Percentiles rank a stretch among this genome's conserved stretches.
These are phyloP conservation scores for Arremon aurantiirostris DNA, from an alignment of 2,797 vertebrate species.

Conservation along the genomic window DNA sequence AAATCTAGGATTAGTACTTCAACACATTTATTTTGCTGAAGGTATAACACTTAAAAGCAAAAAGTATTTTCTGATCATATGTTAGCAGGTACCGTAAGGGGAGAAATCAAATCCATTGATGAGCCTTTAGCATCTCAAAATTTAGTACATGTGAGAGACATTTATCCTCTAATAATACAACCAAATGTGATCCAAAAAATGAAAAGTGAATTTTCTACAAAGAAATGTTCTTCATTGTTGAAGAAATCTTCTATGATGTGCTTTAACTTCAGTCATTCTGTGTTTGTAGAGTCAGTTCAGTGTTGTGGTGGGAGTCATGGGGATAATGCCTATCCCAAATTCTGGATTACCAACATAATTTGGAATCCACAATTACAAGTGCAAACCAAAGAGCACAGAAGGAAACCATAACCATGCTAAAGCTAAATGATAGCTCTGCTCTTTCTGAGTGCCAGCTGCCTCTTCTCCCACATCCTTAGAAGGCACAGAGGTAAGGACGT, in stretches of 20 bases:
- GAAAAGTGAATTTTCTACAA: background rate
- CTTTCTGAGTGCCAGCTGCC: background rate
- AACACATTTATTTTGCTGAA: slow-evolving; percentile 22
- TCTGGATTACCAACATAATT: background rate
- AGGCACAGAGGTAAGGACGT: background rate
- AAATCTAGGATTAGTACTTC: slow-evolving; percentile 4
- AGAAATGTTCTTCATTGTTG: background rate
- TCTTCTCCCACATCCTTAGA: background rate
- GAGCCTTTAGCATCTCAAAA: slow-evolving; percentile 39
- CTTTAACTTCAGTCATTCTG: background rate
- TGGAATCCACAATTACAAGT: background rate
- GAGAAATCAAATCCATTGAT: slow-evolving; percentile 48
- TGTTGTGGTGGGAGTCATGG: background rate
- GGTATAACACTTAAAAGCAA: background rate
- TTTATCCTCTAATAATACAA: slow-evolving; percentile 31
- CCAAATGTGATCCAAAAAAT: slow-evolving; percentile 8
- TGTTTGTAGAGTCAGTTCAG: background rate
- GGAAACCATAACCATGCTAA: background rate
- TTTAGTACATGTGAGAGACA: slow-evolving; percentile 41
- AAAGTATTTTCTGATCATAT: slow-evolving; percentile 20
- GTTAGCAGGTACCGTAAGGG: slow-evolving; percentile 34
- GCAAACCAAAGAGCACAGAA: background rate
- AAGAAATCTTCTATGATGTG: background rate
- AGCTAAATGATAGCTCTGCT: background rate
- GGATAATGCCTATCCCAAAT: background rate